phyloP scores from a whole-genome alignment of 2,797 vertebrate genomes.

The Cossypha dichroa region DNA sequence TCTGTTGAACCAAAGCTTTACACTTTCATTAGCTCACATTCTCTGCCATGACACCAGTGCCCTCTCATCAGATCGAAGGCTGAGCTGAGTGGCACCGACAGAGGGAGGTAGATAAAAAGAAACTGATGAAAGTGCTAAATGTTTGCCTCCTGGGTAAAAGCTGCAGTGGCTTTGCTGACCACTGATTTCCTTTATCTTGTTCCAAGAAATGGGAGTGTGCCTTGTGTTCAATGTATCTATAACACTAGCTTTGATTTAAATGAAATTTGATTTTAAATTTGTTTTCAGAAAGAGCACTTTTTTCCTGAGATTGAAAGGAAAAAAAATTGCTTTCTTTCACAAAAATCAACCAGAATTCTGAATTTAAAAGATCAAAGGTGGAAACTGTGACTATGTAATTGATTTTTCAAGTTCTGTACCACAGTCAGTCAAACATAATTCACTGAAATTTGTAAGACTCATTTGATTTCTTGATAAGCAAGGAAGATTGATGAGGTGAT shows the following conservation, averaged over 20 bases:
- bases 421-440: neutral
- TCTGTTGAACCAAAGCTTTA: conserved; percentile 84
- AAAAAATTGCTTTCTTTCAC: neutral
- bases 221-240: neutral
- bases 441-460: neutral
- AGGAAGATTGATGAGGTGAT: neutral
- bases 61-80: conserved; percentile 73
- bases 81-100: conserved; percentile 67
- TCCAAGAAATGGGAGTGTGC: neutral
- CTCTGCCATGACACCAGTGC: conserved; percentile 82
- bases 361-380: neutral
- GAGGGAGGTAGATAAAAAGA: conserved; percentile 32
- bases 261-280: neutral
- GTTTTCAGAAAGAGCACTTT: neutral
- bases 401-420: neutral
- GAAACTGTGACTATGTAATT: neutral
- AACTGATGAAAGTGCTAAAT: conserved; percentile 60
- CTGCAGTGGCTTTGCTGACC: neutral
- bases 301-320: neutral
- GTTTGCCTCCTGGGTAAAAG: conserved; percentile 41
- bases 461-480: neutral
- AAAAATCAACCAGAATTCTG: neutral
- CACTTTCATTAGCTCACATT: conserved; percentile 89
- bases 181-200: neutral
- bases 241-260: neutral